Percentiles rank a stretch among this genome's conserved stretches.
phyloP scores from a whole-genome alignment of 92 coral and sea anemone species.

The Actinernus sp. region DNA sequence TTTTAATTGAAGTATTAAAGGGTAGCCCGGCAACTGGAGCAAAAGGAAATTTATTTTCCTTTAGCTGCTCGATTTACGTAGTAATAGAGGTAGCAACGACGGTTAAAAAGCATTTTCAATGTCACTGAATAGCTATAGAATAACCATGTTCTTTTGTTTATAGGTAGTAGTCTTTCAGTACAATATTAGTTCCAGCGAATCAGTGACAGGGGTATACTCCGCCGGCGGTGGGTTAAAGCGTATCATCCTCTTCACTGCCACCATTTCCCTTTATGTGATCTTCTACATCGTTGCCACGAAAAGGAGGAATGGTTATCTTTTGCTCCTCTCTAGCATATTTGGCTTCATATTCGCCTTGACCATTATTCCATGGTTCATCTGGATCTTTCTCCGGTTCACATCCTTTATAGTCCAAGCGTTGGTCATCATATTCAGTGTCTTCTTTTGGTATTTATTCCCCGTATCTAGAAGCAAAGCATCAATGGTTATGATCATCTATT shows the following conservation, averaged over 20 bases:
- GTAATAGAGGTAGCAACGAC: too few species aligned
- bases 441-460: slow-evolving; percentile 46
- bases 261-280: not conserved
- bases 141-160: too few species aligned
- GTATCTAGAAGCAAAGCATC: slow-evolving; percentile 30
- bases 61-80: too few species aligned
- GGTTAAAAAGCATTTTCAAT: too few species aligned
- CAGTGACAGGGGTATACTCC: too few species aligned
- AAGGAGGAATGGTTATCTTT: not conserved
- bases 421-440: slow-evolving; percentile 1
- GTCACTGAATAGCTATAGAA: too few species aligned
- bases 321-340: not conserved
- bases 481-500: slow-evolving; percentile 15
- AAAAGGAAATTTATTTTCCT: too few species aligned
- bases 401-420: not conserved
- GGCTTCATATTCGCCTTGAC: slow-evolving; percentile 42
- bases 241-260: not conserved
- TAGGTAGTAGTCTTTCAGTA: too few species aligned
- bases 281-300: slow-evolving; percentile 6
- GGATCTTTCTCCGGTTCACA: slow-evolving; percentile 7
- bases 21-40: too few species aligned
- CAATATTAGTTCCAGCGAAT: too few species aligned
- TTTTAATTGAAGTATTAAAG: too few species aligned
- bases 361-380: slow-evolving; percentile 30
- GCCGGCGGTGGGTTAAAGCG: slow-evolving; percentile 21